A percentile compares a stretch with the other conserved stretches of the same genome.
Conservation (phyloP, 2,797 vertebrate species). For the Zonotrichia albicollis region DNA sequence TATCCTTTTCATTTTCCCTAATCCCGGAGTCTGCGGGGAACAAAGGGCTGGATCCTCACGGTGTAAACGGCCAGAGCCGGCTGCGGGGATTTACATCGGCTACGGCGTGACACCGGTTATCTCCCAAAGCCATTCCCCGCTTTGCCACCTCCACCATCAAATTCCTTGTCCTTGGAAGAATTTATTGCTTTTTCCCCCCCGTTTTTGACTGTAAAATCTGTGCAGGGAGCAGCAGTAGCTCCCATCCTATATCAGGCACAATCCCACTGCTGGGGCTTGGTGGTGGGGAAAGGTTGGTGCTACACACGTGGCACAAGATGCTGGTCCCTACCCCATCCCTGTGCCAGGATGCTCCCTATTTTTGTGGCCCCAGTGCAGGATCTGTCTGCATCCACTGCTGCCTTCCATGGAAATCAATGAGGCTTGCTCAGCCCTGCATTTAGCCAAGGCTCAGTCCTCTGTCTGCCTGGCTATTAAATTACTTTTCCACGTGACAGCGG, state of each 20-base stretch:
- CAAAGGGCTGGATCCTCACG: constrained; percentile 53
- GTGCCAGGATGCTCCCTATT: neutral
- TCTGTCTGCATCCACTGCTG: neutral
- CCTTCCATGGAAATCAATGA: neutral
- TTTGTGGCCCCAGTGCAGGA: neutral
- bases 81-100: constrained; percentile 1
- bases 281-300: neutral
- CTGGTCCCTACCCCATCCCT: neutral
- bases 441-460: neutral
- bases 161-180: neutral
- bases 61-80: constrained; percentile 14
- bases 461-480: neutral
- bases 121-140: constrained; percentile 15
- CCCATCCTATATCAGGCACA: rapidly evolving
- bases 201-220: neutral
- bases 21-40: constrained; percentile 38
- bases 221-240: neutral
- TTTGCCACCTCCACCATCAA: neutral
- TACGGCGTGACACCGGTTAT: neutral
- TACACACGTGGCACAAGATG: rapidly evolving
- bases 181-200: neutral
- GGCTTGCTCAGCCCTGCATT: neutral
- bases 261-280: neutral
- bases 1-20: constrained; percentile 60
- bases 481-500: neutral